Evolutionary conservation across 2,797 vertebrate genomes (phyloP), one percentile per base, ranked within the genome.

Genomic region (Corythornis leucogaster): DNA sequence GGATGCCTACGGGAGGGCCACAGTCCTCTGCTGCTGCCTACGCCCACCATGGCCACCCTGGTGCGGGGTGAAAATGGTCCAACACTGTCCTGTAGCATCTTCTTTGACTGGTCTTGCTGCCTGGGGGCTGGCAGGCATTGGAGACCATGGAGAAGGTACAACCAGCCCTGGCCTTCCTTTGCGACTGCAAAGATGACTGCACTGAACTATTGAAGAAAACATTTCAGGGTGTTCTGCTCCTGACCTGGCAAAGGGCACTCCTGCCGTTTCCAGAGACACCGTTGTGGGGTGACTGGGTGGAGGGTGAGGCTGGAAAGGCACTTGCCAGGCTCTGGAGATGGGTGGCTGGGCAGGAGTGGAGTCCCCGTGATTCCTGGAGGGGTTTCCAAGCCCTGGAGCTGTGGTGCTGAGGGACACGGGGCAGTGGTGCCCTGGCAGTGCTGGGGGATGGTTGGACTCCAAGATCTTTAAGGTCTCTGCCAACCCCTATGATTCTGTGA

Each of bases 71-170:
- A 20, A 10, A 57, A 5, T 7, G 35, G 40, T 61, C 57, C 53
- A 48, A 6, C 0, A 0, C n/a, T 61, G 26, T 64, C 62, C 59
- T 55, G 2, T 15, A 55, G 26, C 4, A 0, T 7, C 0, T 63
- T 77, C 40, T 11, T 82, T 59, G 79, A 80, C 71, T 87, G 42
- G 16, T 55, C 31, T 51, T 38, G 31, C 61, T 84, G 45, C 61
- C 68, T 20, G 15, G 31, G 45, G 35, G 13, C 28, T 92, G 73
- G 33, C 25, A 62, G 51, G 9, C 1, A 0, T 20, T 66, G 68
- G 69, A 73, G n/a, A 61, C 4, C 38, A 0, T 30, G 80, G 74
- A 58, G 80, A 33, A 64, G 70, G 71, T 6, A 58, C 6, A 18
- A 5, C 31, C 1, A 2, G 35, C 74, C 25, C 55, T 15, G 9